Base-by-base conservation (phyloP, 1,140 invertebrate species). In the Parapsyche elsis region DNA sequence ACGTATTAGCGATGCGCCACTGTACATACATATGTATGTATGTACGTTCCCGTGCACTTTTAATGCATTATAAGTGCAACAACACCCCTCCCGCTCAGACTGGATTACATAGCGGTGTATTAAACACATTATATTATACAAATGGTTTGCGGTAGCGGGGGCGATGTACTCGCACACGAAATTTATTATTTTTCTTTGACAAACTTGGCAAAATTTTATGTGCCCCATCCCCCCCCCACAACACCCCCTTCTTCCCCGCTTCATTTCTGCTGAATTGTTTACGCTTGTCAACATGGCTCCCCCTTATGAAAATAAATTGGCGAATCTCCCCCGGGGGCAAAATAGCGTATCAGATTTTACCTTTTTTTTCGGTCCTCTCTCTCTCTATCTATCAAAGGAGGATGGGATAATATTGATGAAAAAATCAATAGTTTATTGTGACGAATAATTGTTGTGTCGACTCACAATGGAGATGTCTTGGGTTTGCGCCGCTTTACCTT, bases 301-400 rank as follows among this genome's bases (percentile, higher is more conserved):
- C 79, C 79, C 76, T n/a, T 79, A 80, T 82, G 81, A 82, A 79
- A 80, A 82, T 82, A 61, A 80, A 82, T 82, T 82, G 81, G 80
- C 74, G 78, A 67, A 67, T 67, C 78, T 38, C 77, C 45, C 19
- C 49, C 57, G 46, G 46, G n/a, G 9, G 23, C 14, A 26, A 59
- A 75, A 59, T 64, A 49, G 38, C 16, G 71, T 79, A 70, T 75
- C 49, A 46, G 64, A 78, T 81, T 81, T 81, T 67, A 67, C 49
- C 16, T 53, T 53, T 53, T 46, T 53, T 14, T 53, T 53, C 49
- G 12, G 49, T 16, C 16, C 2, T 16, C 10, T 16, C 49, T 53
- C 12, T 53, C 16, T 53, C 49, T 10, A 53, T 5, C 49, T 5
- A 53, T 5, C 2, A 53, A 53, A 53, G 16, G 10, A 12, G 12